These are phyloP conservation scores for Ormia ochracea DNA, from an alignment of 2,888 invertebrate species.

Conservation along the genomic window DNA sequence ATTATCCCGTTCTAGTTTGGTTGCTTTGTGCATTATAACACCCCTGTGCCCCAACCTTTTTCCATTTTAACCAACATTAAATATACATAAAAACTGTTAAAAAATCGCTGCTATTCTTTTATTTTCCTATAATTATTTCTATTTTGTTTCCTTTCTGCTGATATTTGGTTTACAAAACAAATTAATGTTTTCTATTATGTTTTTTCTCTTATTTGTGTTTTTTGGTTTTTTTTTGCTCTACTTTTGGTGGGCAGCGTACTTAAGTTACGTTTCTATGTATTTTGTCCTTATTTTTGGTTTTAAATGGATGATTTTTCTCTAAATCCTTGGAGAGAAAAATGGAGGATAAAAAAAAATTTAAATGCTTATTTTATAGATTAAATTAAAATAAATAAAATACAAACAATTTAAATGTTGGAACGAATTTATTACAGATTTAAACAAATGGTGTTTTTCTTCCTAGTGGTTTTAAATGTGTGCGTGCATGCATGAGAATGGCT, in stretches of 20 bases:
- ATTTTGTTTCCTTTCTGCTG: background rate
- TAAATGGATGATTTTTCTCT: background rate
- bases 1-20: background rate
- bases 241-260: conserved; percentile 40
- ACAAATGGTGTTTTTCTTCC: background rate
- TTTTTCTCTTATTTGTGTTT: background rate
- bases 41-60: background rate
- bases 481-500: no score
- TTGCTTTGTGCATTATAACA: background rate
- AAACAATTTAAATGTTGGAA: conserved; percentile 20
- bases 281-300: conserved; percentile 27
- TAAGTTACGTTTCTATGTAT: conserved; percentile 38
- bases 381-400: no score
- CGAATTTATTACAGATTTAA: background rate
- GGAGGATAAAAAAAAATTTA: background rate
- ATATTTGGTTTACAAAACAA: conserved; percentile 15
- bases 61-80: conserved; percentile 18
- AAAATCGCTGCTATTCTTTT: background rate
- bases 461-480: no score
- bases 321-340: conserved; percentile 20
- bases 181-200: conserved; percentile 2
- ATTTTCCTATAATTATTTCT: conserved; percentile 4
- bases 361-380: conserved; percentile 22
- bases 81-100: background rate
- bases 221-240: background rate